Evolutionary conservation across 2,888 invertebrate genomes (phyloP), one percentile per base, ranked within the genome.

Genomic region (Bombyx huttoni): DNA sequence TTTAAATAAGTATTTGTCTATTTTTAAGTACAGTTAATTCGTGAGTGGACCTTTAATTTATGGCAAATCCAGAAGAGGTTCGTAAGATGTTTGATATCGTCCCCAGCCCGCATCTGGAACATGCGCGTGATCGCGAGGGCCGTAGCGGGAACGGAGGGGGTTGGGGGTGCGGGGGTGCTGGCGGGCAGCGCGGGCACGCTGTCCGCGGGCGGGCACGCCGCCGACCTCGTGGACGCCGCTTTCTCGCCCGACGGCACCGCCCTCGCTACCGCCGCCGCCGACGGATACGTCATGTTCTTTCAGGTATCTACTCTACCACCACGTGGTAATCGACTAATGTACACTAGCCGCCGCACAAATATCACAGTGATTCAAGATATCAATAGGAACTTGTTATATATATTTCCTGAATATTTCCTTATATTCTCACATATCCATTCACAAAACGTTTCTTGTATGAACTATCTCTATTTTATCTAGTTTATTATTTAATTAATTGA

Each of bases 221-320:
- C 72, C 53, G 61, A 71, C 46, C 70, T 98, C 50, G 92, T 95
- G 13, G 96, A 96, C 84, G 96, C 96, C 10, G 93, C 96, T 45
- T 94, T 98, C 78, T 96, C 97, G 48, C 97, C 98, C 0, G 98
- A 98, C 87, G 98, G 97, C 35, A 96, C 96, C 13, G 98, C 98
- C 9, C 91, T 98, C 53, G 97, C 98, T 48, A 96, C 97, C 46
- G 97, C 96, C 35, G 94, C 95, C 67, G 88, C 91, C 0, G 97
- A 97, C 81, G 98, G 98, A 51, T 91, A 92, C 68, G 96, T 98
- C 50, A 95, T 96, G 78, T 98, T 98, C 88, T 98, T 96, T 80
- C 96, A 98, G 90, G 92, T 92, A 63, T 2, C 52, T n/a, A 24
- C 24, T 24, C 24, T 3, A 24, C n/a, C 24, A 3, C 3, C 24